phyloP scores from a whole-genome alignment of 1,140 invertebrate species.

The Zaprionus davidi region DNA sequence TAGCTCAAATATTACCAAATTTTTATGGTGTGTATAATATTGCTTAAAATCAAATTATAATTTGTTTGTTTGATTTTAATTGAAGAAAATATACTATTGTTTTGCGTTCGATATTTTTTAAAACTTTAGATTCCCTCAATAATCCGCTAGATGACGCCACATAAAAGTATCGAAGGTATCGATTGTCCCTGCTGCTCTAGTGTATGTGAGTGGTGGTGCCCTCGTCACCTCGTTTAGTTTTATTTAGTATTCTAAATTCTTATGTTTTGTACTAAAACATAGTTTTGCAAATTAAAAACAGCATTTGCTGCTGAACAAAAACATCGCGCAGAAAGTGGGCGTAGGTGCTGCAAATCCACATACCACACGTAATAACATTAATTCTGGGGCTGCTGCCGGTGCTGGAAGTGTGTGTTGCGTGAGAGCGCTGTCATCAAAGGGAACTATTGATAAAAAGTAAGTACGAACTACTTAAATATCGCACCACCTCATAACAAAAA shows the following conservation, averaged over 20 bases:
- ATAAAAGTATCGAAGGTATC: conserved; percentile 24
- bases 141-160: conserved; percentile 16
- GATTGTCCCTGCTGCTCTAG: conserved; percentile 10
- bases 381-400: conserved; percentile 28
- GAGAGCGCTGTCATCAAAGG: conserved; percentile 38
- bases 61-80: background rate
- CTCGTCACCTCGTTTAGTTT: conserved; percentile 42
- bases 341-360: conserved; percentile 1
- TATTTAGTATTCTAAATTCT: conserved; percentile 29
- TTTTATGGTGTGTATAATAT: background rate
- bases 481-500: conserved; percentile 2
- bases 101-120: background rate
- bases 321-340: conserved; percentile 4
- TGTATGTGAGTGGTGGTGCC: conserved; percentile 35
- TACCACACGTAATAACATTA: conserved; percentile 9
- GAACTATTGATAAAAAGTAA: conserved; percentile 39
- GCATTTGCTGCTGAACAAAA: background rate
- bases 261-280: conserved; percentile 20
- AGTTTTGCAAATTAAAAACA: conserved; percentile 6
- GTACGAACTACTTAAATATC: conserved; percentile 4
- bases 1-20: background rate
- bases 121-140: background rate
- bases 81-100: no score
- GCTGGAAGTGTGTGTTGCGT: conserved; percentile 28
- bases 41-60: background rate